phyloP scores from a whole-genome alignment of 2,113 vertebrate genomes.

The Chionis minor region DNA sequence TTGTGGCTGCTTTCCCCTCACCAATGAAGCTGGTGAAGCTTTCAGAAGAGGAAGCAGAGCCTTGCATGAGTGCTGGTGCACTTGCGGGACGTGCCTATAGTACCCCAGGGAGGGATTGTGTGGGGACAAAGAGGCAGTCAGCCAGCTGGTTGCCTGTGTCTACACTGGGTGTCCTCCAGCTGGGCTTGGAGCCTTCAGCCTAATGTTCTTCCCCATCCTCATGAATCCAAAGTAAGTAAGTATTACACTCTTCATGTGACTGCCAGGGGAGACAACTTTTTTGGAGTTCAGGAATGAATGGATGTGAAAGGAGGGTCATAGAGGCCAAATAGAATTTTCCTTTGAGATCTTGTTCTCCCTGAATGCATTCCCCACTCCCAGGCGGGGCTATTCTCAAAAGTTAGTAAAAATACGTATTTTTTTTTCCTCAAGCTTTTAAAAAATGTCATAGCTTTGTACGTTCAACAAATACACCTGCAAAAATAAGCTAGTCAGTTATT shows the following conservation, averaged over 20 bases:
- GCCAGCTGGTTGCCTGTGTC: background rate
- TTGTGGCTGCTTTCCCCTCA: background rate
- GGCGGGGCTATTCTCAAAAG: background rate
- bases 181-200: background rate
- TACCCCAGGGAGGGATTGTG: background rate
- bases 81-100: background rate
- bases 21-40: background rate
- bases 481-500: background rate
- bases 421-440: background rate
- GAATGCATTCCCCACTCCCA: background rate
- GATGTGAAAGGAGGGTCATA: background rate
- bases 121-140: accelerated
- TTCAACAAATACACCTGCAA: background rate
- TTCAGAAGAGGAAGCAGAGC: background rate
- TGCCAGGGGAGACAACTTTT: background rate
- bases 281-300: background rate
- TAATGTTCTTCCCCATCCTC: background rate
- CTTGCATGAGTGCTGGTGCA: background rate
- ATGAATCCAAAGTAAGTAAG: background rate
- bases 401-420: background rate
- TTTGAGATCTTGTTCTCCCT: background rate
- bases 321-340: background rate
- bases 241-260: background rate
- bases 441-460: background rate
- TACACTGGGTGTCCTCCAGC: background rate